A percentile compares a stretch with the other conserved stretches of the same genome.
These are phyloP conservation scores for Digitonthophagus gazella DNA, from an alignment of 2,888 invertebrate species.

Conservation along the genomic window DNA sequence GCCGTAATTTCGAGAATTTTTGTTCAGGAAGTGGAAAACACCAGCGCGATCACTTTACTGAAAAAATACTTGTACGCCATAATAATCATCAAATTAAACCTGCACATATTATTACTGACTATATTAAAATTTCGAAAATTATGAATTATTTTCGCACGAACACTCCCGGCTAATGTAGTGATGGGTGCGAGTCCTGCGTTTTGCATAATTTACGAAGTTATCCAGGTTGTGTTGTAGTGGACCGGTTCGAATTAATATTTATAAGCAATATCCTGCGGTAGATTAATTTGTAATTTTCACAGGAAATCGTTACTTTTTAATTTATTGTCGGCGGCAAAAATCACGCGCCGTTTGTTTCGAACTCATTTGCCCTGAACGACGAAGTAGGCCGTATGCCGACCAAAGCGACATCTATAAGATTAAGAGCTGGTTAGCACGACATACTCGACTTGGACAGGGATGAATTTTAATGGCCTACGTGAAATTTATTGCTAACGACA, in stretches of 20 bases:
- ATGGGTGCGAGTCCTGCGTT: no score
- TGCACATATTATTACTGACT: no score
- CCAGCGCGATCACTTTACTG: neutral
- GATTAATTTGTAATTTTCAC: neutral
- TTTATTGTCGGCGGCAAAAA: neutral
- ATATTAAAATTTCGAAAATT: no score
- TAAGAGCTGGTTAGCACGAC: neutral
- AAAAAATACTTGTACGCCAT: no score
- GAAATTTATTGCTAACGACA: neutral
- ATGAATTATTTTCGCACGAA: neutral
- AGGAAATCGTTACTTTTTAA: neutral
- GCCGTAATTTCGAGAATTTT: constrained; percentile 5
- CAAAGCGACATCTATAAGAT: neutral
- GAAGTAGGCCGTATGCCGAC: neutral
- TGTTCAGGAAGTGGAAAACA: neutral
- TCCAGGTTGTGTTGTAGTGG: neutral
- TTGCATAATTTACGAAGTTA: no score
- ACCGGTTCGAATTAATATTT: neutral
- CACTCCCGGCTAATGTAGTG: no score
- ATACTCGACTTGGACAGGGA: neutral
- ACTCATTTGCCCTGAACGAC: neutral
- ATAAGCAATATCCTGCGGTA: neutral
- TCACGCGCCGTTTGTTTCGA: neutral
- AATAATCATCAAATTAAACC: no score
- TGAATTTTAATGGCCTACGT: neutral